Evolutionary conservation across 2,888 invertebrate genomes (phyloP), one percentile per base, ranked within the genome.

Genomic region (Apotomis betuletana): DNA sequence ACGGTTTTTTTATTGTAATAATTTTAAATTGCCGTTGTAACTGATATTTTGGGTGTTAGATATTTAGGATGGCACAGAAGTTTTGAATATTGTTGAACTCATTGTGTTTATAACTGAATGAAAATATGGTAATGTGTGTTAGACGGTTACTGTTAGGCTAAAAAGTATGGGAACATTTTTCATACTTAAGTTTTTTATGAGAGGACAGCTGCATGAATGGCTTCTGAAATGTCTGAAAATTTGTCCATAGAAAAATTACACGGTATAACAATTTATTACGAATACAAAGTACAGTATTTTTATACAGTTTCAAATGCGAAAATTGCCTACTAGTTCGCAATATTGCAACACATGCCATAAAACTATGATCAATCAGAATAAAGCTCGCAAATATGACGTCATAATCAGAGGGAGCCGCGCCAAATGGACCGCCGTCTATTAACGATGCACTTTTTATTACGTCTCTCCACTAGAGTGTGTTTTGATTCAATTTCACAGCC

Each of bases 371-470:
- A 62, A 67, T 67, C 72, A 55, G 36, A 67, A 52, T 64, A 70
- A 70, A 57, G 58, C 55, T 67, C 58, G 44, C 58, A 58, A 52
- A 55, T 65, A 61, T 62, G 54, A 71, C 70, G 62, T 62, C 67
- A 62, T 36, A 51, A 13, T 65, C 61, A 75, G 76, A 77, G 78
- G 78, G 78, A 77, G 58, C 57, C 77, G 77, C 75, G 79, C 67
- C 77, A 78, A 80, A 80, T 77, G 79, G 77, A 77, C 79, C 79
- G 71, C 74, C 75, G 76, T 74, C 76, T 77, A 80, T 79, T 77
- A 77, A 78, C 69, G 74, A 75, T 64, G 71, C 68, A 68, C 72
- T 63, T 68, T 68, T 68, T 63, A 68, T 75, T 75, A 75, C 77
- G 75, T 73, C 76, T 79, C 76, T 79, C 77, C 75, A 74, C 76